Evolutionary conservation across 2,888 invertebrate species (phyloP), one percentile per base, ranked within the genome.

Genomic region (Nymphalis c-album): DNA sequence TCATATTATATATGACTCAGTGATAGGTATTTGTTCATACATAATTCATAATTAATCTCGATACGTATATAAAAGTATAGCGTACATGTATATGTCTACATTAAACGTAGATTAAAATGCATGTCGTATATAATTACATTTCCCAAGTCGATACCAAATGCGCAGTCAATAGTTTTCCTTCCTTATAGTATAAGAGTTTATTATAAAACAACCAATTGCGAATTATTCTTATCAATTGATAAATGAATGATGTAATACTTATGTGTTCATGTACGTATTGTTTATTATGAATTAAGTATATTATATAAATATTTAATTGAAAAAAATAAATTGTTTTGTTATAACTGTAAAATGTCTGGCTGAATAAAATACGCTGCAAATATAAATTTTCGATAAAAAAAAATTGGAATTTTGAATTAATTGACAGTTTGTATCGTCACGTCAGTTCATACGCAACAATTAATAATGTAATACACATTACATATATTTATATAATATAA

Each of bases 121-220:
- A 13, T 40, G 40, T 40, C 40, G 40, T 40, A 13, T 40, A 40
- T 61, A 59, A 60, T 64, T 60, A 60, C 63, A 69, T 65, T 65
- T 69, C 62, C 53, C 62, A 59, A 45, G 69, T 68, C 22, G 46
- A 57, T 58, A 62, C 62, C 64, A 53, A 51, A 50, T 45, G 59
- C 22, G 59, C 18, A 51, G 31, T 58, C 47, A 26, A 53, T 50
- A 60, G 47, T 65, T 65, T 69, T 69, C 62, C 65, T 69, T 63
- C 65, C 65, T 68, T 31, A 17, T 58, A 22, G 45, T 58, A 50
- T 58, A 31, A 40, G 31, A 46, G 17, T 57, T 60, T 65, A 20
- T 55, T 26, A 55, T 45, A n/a, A 46, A 48, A 7, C n/a, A 17
- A 18, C 18, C 48, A 18, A 18, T 13, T 60, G 22, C 58, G 64